Conservation (phyloP, 2,888 invertebrate species). For the Melanostoma mellinum region DNA sequence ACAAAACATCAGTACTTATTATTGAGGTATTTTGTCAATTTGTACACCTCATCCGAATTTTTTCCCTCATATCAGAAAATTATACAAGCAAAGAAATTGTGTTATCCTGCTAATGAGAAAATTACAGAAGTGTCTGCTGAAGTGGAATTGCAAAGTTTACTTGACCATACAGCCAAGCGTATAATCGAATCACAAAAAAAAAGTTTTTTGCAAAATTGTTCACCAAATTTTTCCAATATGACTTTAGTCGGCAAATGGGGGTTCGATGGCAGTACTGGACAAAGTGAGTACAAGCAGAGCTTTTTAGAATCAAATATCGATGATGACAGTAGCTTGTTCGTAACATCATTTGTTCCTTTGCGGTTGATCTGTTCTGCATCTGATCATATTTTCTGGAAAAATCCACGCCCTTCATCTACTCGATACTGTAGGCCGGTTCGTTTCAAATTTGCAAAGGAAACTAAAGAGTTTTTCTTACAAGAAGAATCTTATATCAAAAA, state of each 20-base stretch:
- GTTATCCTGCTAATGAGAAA: no score
- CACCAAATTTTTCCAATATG: no score
- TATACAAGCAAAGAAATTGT: no score
- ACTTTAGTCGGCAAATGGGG: conserved; percentile 28
- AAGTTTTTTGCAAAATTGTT: conserved; percentile 8
- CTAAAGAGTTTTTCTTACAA: no score
- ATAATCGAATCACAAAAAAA: conserved; percentile 2
- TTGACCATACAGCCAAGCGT: conserved; percentile 27
- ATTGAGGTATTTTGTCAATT: no score
- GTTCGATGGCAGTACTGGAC: conserved; percentile 25
- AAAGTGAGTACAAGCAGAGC: conserved; percentile 21
- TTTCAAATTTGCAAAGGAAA: conserved; percentile 25
- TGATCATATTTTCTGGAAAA: conserved; percentile 5
- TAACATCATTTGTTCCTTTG: conserved; percentile 29
- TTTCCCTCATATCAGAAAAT: no score
- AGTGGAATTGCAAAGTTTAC: conserved; percentile 11
- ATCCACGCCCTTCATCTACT: conserved; percentile 25
- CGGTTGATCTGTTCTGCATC: not conserved
- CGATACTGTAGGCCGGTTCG: conserved; percentile 23
- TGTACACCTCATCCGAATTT: no score
- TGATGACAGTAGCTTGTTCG: conserved; percentile 18
- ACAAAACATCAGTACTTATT: no score
- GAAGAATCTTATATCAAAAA: not conserved
- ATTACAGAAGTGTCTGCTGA: no score
- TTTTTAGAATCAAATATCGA: conserved; percentile 18